A percentile compares a stretch with the other conserved stretches of the same genome.
Conservation (phyloP, 2,797 vertebrate genomes). For the Sebastes iracundus region DNA sequence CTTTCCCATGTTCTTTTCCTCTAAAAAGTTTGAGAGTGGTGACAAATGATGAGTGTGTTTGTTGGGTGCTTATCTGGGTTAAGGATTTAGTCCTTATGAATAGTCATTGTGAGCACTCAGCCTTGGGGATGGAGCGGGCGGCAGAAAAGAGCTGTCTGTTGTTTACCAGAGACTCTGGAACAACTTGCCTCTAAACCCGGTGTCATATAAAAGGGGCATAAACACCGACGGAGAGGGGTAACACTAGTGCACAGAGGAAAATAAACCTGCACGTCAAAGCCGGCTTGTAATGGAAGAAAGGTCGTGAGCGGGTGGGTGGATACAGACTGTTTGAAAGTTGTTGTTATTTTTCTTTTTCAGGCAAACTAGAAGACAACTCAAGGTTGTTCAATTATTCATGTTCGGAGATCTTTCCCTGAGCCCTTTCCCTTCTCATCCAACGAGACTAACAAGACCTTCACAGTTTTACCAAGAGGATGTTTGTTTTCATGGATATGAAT, state of each 20-base stretch:
- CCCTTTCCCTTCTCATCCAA: slow-evolving; percentile 37
- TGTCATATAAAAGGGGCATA: slow-evolving; percentile 4
- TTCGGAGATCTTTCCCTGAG: slow-evolving; percentile 30
- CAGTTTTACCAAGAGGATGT: slow-evolving; percentile 46
- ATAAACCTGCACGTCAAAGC: slow-evolving; percentile 33
- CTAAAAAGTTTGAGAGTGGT: neutral
- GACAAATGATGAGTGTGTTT: neutral
- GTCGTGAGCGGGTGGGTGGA: slow-evolving; percentile 5
- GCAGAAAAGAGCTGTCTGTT: slow-evolving; percentile 35
- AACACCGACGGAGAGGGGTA: neutral
- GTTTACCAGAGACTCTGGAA: slow-evolving; percentile 38
- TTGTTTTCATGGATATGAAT: slow-evolving; percentile 56
- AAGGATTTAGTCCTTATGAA: slow-evolving; percentile 49
- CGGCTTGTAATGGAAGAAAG: slow-evolving; percentile 6
- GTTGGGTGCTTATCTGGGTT: slow-evolving; percentile 42
- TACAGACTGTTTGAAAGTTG: slow-evolving; percentile 33
- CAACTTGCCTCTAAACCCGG: slow-evolving; percentile 21
- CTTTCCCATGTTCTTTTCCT: neutral
- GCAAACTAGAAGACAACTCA: slow-evolving; percentile 46
- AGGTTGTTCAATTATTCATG: slow-evolving; percentile 68
- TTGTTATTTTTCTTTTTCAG: neutral
- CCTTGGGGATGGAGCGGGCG: slow-evolving; percentile 28
- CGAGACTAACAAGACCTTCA: slow-evolving; percentile 59
- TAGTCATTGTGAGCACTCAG: slow-evolving; percentile 46
- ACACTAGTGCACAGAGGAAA: neutral